Conservation (phyloP, 2,113 vertebrate genomes). For the Myxocyprinus asiaticus region DNA sequence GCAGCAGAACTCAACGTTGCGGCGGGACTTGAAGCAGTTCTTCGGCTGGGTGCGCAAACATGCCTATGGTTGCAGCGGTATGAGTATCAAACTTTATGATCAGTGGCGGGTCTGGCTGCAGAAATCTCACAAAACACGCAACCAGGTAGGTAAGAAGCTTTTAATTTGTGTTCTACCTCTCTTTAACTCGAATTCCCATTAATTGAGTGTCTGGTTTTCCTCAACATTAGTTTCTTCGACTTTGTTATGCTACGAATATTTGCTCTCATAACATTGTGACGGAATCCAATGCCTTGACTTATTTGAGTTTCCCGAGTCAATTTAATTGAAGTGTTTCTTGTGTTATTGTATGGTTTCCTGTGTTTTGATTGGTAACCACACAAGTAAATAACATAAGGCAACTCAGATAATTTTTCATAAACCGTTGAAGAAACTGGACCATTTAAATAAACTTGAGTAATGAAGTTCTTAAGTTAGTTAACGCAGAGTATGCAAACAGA, state of each 20-base stretch:
- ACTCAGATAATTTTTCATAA: conserved; percentile 27
- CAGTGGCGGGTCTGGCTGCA: conserved; percentile 98
- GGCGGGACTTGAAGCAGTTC: conserved; percentile 96
- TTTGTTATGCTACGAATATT: conserved; percentile 24
- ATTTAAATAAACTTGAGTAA: conserved; percentile 8
- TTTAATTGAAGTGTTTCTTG: conserved; percentile 24
- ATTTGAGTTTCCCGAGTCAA: conserved; percentile 15
- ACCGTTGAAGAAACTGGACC: neutral
- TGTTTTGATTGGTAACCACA: conserved; percentile 27
- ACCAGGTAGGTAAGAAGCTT: conserved; percentile 94
- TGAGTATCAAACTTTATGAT: conserved; percentile 97
- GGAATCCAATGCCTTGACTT: conserved; percentile 11
- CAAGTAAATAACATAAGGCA: conserved; percentile 15
- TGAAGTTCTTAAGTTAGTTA: neutral
- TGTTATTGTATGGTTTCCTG: conserved; percentile 41
- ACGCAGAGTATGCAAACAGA: no score
- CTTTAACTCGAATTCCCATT: neutral
- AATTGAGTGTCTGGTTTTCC: conserved; percentile 26
- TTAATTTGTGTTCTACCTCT: neutral
- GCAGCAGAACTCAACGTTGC: conserved; percentile 91
- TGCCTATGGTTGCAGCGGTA: conserved; percentile 91
- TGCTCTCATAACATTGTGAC: conserved; percentile 20
- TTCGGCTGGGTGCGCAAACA: conserved; percentile 97
- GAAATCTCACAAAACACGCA: conserved; percentile 96
- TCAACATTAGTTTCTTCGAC: conserved; percentile 12